These are phyloP conservation scores for Drosophila ercepeae DNA, from an alignment of 1,140 invertebrate species.

Conservation along the genomic window DNA sequence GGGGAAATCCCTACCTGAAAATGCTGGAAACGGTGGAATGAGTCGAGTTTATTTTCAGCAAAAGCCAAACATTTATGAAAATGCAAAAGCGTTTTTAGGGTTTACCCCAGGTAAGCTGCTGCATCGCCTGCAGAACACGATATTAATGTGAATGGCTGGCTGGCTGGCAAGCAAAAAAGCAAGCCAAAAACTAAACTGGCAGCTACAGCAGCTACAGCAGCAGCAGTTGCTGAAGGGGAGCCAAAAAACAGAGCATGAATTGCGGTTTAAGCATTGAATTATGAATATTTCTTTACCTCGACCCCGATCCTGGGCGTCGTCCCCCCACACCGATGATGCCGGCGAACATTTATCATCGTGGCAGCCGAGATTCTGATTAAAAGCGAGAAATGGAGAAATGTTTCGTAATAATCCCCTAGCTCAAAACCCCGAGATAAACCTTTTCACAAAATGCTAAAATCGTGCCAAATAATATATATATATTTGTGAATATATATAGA, in stretches of 20 bases:
- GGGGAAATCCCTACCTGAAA: too few relatives aligned
- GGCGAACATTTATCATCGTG: slow-evolving; percentile 68
- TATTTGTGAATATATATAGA: background rate
- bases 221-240: slow-evolving; percentile 8
- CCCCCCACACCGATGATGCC: slow-evolving; percentile 5
- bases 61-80: slow-evolving; percentile 79
- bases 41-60: slow-evolving; percentile 24
- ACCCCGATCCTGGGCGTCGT: slow-evolving; percentile 40
- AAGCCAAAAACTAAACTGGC: slow-evolving; percentile 55
- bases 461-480: slow-evolving; percentile 7
- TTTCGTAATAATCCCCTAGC: slow-evolving; percentile 35
- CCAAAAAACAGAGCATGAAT: slow-evolving; percentile 66
- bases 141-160: slow-evolving; percentile 74
- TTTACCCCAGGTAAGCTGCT: slow-evolving; percentile 75
- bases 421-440: slow-evolving; percentile 2
- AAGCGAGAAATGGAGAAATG: slow-evolving; percentile 64
- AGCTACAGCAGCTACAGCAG: slow-evolving; percentile 4
- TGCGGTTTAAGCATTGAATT: slow-evolving; percentile 80
- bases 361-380: slow-evolving; percentile 71
- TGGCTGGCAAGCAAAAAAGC: slow-evolving; percentile 34
- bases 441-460: slow-evolving; percentile 41
- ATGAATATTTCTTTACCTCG: slow-evolving; percentile 70
- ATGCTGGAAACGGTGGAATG: background rate
- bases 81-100: slow-evolving; percentile 80
- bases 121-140: slow-evolving; percentile 35